Evolutionary conservation across 2,797 vertebrate species (phyloP).

Genomic region (Lepilemur ruficaudatus): DNA sequence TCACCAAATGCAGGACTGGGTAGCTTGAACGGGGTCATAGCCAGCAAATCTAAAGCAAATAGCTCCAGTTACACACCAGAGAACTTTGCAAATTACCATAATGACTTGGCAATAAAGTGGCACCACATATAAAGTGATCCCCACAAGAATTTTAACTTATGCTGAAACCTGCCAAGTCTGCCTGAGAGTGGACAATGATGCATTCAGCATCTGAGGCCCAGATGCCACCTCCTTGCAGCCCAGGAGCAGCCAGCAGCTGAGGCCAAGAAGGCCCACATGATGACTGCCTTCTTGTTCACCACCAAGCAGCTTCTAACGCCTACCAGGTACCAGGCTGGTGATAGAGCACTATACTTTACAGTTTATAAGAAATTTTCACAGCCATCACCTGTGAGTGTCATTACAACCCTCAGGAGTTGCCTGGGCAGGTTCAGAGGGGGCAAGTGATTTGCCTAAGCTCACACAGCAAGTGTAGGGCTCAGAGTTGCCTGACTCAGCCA

Average conservation of each 20-base stretch:
- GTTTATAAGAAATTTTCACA: background rate
- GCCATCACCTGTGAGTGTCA: background rate
- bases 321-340: background rate
- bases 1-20: background rate
- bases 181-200: slow-evolving; percentile 12
- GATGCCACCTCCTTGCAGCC: background rate
- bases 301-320: background rate
- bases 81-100: slow-evolving; percentile 55
- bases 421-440: background rate
- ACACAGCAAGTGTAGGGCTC: background rate
- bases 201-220: slow-evolving; percentile 43
- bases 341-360: background rate
- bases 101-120: slow-evolving; percentile 61
- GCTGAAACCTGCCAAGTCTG: slow-evolving; percentile 47
- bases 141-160: slow-evolving; percentile 58
- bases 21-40: background rate
- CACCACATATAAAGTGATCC: slow-evolving; percentile 66
- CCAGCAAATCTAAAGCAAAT: slow-evolving; percentile 48
- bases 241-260: background rate
- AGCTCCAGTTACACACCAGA: slow-evolving; percentile 33
- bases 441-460: background rate
- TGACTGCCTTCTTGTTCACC: background rate
- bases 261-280: background rate
- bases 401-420: background rate
- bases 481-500: background rate